Conservation (phyloP, 2,113 vertebrate genomes). For the Podarcis muralis region DNA sequence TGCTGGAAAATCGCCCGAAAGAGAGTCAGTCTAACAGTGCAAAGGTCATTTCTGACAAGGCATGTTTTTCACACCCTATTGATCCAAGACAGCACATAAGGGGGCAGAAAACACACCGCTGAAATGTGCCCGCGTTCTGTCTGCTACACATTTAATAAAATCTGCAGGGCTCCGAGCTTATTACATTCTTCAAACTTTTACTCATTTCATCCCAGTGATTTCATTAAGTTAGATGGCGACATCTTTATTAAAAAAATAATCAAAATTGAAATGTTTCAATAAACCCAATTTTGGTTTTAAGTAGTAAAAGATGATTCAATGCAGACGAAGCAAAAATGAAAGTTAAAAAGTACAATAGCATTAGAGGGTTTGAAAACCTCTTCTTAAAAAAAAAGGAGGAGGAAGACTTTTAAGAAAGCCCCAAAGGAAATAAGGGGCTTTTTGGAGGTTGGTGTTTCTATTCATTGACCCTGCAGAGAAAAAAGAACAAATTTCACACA, state of each 20-base stretch:
- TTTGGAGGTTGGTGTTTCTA: constrained; percentile 3
- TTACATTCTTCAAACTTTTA: constrained; percentile 61
- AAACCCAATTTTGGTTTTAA: constrained; percentile 66
- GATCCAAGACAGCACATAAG: constrained; percentile 36
- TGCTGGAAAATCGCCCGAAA: constrained; percentile 40
- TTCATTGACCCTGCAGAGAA: constrained; percentile 16
- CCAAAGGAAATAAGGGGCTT: constrained; percentile 29
- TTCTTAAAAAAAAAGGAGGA: constrained; percentile 43
- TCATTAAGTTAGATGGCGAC: constrained; percentile 68
- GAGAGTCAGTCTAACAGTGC: constrained; percentile 33
- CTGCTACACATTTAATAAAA: constrained; percentile 52
- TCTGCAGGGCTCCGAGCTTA: constrained; percentile 55
- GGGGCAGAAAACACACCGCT: constrained; percentile 9
- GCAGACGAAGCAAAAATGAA: constrained; percentile 65
- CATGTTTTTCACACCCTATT: constrained; percentile 40
- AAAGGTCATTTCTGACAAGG: constrained; percentile 38
- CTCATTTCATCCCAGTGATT: constrained; percentile 67
- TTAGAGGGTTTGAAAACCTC: constrained; percentile 45
- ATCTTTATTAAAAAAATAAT: constrained; percentile 71
- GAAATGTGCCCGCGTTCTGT: constrained; percentile 41
- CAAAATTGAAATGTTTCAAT: constrained; percentile 72
- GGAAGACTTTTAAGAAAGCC: constrained; percentile 40
- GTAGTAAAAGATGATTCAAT: constrained; percentile 58
- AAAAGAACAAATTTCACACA: background rate
- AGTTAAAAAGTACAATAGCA: constrained; percentile 58